These are phyloP conservation scores for Pogonomyrmex californicus DNA, from an alignment of 1,140 invertebrate genomes.

Conservation along the genomic window DNA sequence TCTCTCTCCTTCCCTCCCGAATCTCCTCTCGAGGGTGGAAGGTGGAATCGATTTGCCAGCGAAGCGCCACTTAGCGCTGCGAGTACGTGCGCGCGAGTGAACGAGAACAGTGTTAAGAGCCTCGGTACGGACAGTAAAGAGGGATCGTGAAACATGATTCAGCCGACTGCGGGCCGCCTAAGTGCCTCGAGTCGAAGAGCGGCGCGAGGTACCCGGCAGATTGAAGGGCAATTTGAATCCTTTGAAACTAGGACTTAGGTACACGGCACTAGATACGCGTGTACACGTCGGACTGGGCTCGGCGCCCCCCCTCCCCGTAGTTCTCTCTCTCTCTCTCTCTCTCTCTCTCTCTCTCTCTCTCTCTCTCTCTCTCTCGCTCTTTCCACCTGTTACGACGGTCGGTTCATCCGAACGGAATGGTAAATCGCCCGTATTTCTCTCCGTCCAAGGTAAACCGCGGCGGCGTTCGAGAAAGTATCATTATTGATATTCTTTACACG, in stretches of 20 bases:
- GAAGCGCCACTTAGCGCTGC: slow-evolving; percentile 53
- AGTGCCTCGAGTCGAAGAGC: slow-evolving; percentile 43
- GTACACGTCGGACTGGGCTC: slow-evolving; percentile 14
- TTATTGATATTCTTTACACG: slow-evolving; percentile 78
- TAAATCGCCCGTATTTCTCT: slow-evolving; percentile 75
- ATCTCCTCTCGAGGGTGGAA: slow-evolving; percentile 37
- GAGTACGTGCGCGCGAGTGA: slow-evolving; percentile 45
- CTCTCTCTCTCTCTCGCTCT: not conserved
- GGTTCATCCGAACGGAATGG: slow-evolving; percentile 54
- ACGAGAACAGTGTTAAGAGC: slow-evolving; percentile 63
- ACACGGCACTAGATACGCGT: slow-evolving; percentile 16
- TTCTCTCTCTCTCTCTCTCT: slow-evolving; percentile 20
- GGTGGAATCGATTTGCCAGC: slow-evolving; percentile 58
- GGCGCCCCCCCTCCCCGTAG: slow-evolving; percentile 17
- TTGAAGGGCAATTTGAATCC: slow-evolving; percentile 67
- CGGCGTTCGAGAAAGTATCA: slow-evolving; percentile 81
- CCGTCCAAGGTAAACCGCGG: slow-evolving; percentile 70
- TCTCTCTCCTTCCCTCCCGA: not conserved
- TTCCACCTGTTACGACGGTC: slow-evolving; percentile 68
- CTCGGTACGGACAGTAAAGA: slow-evolving; percentile 57
- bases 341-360: too few species aligned
- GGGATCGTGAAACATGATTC: slow-evolving; percentile 67
- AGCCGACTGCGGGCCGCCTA: slow-evolving; percentile 53
- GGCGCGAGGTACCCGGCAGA: slow-evolving; percentile 47
- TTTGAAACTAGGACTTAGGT: slow-evolving; percentile 62